Base-by-base conservation (phyloP, 2,797 vertebrate species). In the Aselliscus stoliczkanus region DNA sequence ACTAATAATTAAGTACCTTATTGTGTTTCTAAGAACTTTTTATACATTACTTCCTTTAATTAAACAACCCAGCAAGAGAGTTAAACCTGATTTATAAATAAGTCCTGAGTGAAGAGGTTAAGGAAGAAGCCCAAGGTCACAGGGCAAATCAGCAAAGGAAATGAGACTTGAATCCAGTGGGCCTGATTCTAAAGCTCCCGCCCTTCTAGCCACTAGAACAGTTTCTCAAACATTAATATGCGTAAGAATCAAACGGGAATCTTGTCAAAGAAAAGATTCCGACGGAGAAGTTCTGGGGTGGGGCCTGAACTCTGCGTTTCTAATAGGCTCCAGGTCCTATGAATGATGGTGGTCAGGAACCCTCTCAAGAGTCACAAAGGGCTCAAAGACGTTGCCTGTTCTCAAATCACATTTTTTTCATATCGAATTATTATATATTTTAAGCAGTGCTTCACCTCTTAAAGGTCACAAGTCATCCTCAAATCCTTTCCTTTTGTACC, bases 261-360 rank as follows among this genome's bases (percentile, higher is more conserved):
- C 82, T 85, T 88, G 60, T 62, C 62, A 90, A 75, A 90, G 80
- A 50, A 60, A 95, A 93, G 70, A 88, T 69, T 88, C 50, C 17
- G 27, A 88, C 56, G 62, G 80, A 21, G 13, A 75, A 75, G 65
- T 44, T 39, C 50, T 95, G 58, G 47, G 18, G 39, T 50, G 42
- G 31, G 34, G 29, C 47, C 76, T 37, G n/a, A 94, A 69, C 37
- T 37, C 85, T 90, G 50, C 14, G 25, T 62, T 90, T 90, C 77
- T 82, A 88, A 47, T 15, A 85, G 47, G 52, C 5, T 91, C 52
- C 29, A 44, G 58, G 86, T 23, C 50, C 70, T 21, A 44, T 0
- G 14, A 34, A 67, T 13, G 12, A 37, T 88, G 8, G 27, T 31
- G 14, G 18, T 84, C 62, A 89, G 47, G 25, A 86, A 67, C 18